Percentiles rank a stretch among this genome's conserved stretches.
Conservation (phyloP, 2,113 vertebrate species). For the Carassius carassius region DNA sequence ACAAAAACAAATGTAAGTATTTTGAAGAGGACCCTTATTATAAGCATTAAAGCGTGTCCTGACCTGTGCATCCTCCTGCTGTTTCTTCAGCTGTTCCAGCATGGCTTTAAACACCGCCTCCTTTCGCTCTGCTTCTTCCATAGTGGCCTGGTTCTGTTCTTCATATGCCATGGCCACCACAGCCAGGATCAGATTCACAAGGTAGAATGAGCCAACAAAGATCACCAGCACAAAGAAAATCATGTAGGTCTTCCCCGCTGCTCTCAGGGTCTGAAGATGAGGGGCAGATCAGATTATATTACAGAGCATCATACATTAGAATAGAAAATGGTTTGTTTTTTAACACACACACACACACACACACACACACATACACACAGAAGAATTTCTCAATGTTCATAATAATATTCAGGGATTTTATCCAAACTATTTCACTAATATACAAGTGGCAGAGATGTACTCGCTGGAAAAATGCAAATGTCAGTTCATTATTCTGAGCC, state of each 20-base stretch:
- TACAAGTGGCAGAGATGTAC: not conserved
- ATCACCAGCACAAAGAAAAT: constrained; percentile 99
- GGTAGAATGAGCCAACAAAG: constrained; percentile 98
- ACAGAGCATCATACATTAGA: not conserved
- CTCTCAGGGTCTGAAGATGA: constrained; percentile 85
- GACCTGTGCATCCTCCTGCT: constrained; percentile 95
- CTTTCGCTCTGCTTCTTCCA: constrained; percentile 96
- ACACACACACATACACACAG: not conserved
- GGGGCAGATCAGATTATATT: not conserved
- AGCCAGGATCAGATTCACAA: constrained; percentile 97
- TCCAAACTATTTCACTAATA: not conserved
- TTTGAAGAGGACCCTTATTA: not conserved
- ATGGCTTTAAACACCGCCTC: constrained; percentile 97
- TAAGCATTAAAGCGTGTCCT: constrained; percentile 5
- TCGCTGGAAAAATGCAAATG: constrained; percentile 27
- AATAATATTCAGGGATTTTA: not conserved
- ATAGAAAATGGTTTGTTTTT: not conserved
- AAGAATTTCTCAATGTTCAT: not conserved
- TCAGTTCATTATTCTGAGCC: constrained; percentile 24
- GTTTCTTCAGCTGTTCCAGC: constrained; percentile 92
- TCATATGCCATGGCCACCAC: constrained; percentile 99
- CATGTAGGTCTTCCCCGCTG: constrained; percentile 98
- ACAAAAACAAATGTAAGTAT: not conserved
- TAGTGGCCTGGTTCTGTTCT: constrained; percentile 96
- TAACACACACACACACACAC: not conserved